Percentiles rank a stretch among this genome's conserved stretches.
Evolutionary conservation across 2,113 vertebrate species (phyloP).

Genomic region (Hylia prasina): DNA sequence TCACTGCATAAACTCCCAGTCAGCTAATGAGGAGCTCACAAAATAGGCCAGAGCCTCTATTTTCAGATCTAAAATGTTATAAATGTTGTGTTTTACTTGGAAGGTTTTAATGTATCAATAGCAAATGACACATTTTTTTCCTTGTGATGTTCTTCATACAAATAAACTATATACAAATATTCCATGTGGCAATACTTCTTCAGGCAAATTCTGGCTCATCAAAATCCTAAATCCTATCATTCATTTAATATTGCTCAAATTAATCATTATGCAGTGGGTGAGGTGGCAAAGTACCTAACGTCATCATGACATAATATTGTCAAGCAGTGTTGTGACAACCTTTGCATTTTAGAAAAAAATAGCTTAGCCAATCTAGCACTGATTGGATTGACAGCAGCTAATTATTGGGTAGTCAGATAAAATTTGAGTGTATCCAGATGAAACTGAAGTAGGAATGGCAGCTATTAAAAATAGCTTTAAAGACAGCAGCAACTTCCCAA

Average conservation of each 20-base stretch:
- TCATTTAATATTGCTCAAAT: slow-evolving; percentile 36
- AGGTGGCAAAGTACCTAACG: slow-evolving; percentile 50
- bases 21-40: slow-evolving; percentile 1
- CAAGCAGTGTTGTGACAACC: slow-evolving; percentile 36
- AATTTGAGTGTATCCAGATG: slow-evolving; percentile 29
- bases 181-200: background rate
- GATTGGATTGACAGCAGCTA: slow-evolving; percentile 49
- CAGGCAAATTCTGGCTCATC: slow-evolving; percentile 8
- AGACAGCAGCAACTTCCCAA: slow-evolving; percentile 12
- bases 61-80: slow-evolving; percentile 40
- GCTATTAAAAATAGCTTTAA: slow-evolving; percentile 47
- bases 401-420: slow-evolving; percentile 55
- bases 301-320: slow-evolving; percentile 58
- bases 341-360: slow-evolving; percentile 29
- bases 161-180: slow-evolving; percentile 4
- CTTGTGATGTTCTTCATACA: background rate
- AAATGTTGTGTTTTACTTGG: slow-evolving; percentile 33
- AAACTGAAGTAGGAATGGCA: background rate
- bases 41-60: slow-evolving; percentile 34
- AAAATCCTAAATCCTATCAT: slow-evolving; percentile 12
- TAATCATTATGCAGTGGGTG: slow-evolving; percentile 19
- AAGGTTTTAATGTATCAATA: slow-evolving; percentile 25
- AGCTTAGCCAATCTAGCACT: slow-evolving; percentile 22
- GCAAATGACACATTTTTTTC: slow-evolving; percentile 18
- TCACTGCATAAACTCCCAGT: background rate